These are phyloP conservation scores for Probaryconus sp. DNA, from an alignment of 1,140 invertebrate genomes.

Conservation along the genomic window DNA sequence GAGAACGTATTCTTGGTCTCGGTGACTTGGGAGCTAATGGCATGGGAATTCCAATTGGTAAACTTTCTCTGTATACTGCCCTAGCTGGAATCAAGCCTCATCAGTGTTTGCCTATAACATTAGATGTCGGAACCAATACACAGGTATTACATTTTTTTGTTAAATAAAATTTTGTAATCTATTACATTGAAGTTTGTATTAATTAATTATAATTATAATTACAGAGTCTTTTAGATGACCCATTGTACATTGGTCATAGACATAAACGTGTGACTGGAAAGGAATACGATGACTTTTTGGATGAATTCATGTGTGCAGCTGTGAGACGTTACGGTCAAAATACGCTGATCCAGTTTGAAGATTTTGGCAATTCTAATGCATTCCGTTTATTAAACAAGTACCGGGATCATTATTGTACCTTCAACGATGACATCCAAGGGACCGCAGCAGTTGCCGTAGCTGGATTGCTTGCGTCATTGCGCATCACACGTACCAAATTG, in stretches of 20 bases:
- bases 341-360: constrained; percentile 94
- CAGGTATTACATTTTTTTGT: constrained; percentile 76
- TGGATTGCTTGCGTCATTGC: constrained; percentile 90
- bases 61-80: constrained; percentile 94
- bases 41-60: constrained; percentile 96
- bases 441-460: constrained; percentile 94
- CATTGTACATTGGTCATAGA: constrained; percentile 93
- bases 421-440: constrained; percentile 98
- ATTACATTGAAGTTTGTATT: no score
- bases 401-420: constrained; percentile 91
- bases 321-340: constrained; percentile 90
- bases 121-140: constrained; percentile 97
- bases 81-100: constrained; percentile 94
- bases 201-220: no score
- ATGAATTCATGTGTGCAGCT: constrained; percentile 97
- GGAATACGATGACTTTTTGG: constrained; percentile 94
- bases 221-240: constrained; percentile 88
- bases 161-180: constrained; percentile 3
- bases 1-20: constrained; percentile 93
- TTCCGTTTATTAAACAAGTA: constrained; percentile 92
- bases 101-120: constrained; percentile 90
- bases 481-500: constrained; percentile 87
- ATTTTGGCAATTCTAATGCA: constrained; percentile 95
- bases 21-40: constrained; percentile 96
- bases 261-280: constrained; percentile 89